These are phyloP conservation scores for Poicephalus meyeri DNA, from an alignment of 2,113 vertebrate genomes.

Conservation along the genomic window DNA sequence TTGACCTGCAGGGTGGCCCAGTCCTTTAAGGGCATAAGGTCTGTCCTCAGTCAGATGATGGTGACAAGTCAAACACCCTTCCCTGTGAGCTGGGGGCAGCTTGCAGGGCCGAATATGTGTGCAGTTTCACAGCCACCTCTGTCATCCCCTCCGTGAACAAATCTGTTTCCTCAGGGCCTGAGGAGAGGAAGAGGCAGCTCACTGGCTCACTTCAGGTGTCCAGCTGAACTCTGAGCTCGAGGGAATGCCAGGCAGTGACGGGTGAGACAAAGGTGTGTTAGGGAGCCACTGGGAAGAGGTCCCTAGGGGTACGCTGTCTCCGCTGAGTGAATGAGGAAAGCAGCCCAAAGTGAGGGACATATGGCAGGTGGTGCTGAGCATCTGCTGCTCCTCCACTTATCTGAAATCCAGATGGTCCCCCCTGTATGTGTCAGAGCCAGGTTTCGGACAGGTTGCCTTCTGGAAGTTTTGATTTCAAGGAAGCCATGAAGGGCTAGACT, in stretches of 20 bases:
- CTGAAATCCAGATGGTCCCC: background rate
- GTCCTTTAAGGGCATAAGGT: too few species aligned
- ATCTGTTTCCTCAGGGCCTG: background rate
- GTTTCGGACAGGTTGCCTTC: background rate
- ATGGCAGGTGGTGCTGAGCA: background rate
- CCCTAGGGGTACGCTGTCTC: background rate
- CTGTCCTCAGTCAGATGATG: rapidly evolving
- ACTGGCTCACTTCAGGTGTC: background rate
- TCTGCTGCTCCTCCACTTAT: background rate
- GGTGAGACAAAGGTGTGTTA: rapidly evolving
- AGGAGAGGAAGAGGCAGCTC: background rate
- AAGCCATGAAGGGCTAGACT: background rate
- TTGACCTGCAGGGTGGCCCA: background rate
- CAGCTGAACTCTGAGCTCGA: background rate
- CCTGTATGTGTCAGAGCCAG: background rate
- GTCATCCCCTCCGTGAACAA: rapidly evolving
- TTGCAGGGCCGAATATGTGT: rapidly evolving
- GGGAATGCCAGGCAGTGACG: background rate
- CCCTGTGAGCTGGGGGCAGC: background rate
- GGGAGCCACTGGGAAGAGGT: background rate
- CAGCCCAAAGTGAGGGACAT: rapidly evolving
- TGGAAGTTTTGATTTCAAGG: background rate
- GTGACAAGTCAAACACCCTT: background rate
- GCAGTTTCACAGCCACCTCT: background rate
- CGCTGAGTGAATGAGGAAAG: background rate